These are phyloP conservation scores for Dasysyrphus tricinctus DNA, from an alignment of 2,888 invertebrate genomes.

Conservation along the genomic window DNA sequence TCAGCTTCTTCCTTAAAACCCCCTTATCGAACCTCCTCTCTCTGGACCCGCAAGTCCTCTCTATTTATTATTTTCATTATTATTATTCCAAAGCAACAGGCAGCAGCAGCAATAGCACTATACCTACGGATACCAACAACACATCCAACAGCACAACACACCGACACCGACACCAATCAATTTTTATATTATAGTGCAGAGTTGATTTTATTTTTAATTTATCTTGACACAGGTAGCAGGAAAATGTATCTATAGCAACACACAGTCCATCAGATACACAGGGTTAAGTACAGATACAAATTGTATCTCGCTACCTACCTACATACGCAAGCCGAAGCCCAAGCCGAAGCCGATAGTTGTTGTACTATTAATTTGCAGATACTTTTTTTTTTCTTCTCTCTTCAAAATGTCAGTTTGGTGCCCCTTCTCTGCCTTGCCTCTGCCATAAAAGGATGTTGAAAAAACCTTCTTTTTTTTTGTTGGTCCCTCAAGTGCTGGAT, in stretches of 20 bases:
- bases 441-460: constrained; percentile 46
- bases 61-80: constrained; percentile 68
- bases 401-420: not conserved
- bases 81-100: constrained; percentile 55
- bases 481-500: not conserved
- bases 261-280: constrained; percentile 47
- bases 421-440: not conserved
- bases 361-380: constrained; percentile 70
- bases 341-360: constrained; percentile 49
- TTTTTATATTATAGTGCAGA: constrained; percentile 64
- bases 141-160: constrained; percentile 35
- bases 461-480: not conserved
- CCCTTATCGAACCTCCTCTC: not conserved
- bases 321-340: constrained; percentile 16
- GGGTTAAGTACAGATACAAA: constrained; percentile 68
- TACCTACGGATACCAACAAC: not conserved
- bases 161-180: constrained; percentile 51
- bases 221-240: constrained; percentile 72
- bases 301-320: constrained; percentile 35
- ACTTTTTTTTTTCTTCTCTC: not conserved
- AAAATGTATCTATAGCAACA: constrained; percentile 48
- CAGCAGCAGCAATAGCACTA: not conserved
- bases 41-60: constrained; percentile 14
- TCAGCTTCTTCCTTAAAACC: constrained; percentile 11
- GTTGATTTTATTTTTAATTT: constrained; percentile 71